These are phyloP conservation scores for Meles meles DNA, from an alignment of 2,113 vertebrate genomes.

Conservation along the genomic window DNA sequence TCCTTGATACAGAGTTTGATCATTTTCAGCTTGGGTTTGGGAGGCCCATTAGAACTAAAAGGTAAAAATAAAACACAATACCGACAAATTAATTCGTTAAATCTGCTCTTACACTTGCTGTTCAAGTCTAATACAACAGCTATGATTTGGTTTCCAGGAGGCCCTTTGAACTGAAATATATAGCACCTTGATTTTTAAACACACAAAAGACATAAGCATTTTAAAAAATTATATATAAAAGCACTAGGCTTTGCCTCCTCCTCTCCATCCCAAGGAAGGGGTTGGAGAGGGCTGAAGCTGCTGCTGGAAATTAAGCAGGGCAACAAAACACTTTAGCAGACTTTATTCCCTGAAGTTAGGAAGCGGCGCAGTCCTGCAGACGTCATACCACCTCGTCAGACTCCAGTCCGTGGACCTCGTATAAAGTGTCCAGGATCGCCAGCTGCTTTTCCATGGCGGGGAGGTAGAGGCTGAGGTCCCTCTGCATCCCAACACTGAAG, in stretches of 20 bases:
- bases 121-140: neutral
- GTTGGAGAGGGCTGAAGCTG: conserved; percentile 52
- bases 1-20: neutral
- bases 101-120: conserved; percentile 44
- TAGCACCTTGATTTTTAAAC: conserved; percentile 80
- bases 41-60: conserved; percentile 16
- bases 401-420: conserved; percentile 94
- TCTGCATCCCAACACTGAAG: conserved; percentile 89
- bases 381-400: conserved; percentile 96
- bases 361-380: conserved; percentile 36
- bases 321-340: conserved; percentile 68
- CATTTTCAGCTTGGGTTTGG: conserved; percentile 36
- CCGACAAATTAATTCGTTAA: conserved; percentile 29
- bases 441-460: conserved; percentile 96
- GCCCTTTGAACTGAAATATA: conserved; percentile 62
- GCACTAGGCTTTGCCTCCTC: conserved; percentile 37
- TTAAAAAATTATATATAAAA: conserved; percentile 58
- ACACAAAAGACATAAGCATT: conserved; percentile 41
- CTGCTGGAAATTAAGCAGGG: conserved; percentile 62
- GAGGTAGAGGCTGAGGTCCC: conserved; percentile 93
- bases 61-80: conserved; percentile 20
- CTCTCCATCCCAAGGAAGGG: neutral
- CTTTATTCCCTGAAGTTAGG: conserved; percentile 80
- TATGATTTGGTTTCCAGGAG: conserved; percentile 58
- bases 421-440: conserved; percentile 91